phyloP scores from a whole-genome alignment of 2,797 vertebrate genomes.

The Neopelma chrysocephalum region DNA sequence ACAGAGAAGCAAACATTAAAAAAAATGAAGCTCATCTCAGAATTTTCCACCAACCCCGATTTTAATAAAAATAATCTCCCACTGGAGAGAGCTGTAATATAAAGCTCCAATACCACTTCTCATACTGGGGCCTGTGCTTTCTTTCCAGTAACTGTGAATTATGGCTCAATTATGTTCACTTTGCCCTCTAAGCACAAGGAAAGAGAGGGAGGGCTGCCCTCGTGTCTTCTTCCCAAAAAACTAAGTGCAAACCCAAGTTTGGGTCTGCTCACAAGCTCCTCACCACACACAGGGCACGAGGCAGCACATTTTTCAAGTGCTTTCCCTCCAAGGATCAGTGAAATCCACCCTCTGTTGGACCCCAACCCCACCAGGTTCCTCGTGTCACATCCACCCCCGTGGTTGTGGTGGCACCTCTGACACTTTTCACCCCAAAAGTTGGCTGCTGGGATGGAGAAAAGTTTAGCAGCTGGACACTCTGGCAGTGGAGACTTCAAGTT shows the following conservation, averaged over 20 bases:
- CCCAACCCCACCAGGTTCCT: not conserved
- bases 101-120: not conserved
- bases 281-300: not conserved
- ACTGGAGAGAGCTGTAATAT: slow-evolving; percentile 9
- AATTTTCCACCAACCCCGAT: slow-evolving; percentile 36
- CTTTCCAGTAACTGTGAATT: slow-evolving; percentile 25
- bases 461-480: not conserved
- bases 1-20: not conserved
- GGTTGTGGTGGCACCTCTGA: not conserved
- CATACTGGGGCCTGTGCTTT: not conserved
- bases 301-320: accelerated
- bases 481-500: not conserved
- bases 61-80: slow-evolving; percentile 55
- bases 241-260: not conserved
- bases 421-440: not conserved
- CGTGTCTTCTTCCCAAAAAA: not conserved
- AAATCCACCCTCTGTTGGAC: not conserved
- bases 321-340: not conserved
- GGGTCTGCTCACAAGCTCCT: not conserved
- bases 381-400: accelerated
- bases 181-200: slow-evolving; percentile 2
- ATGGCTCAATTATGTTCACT: slow-evolving; percentile 43
- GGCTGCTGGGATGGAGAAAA: accelerated
- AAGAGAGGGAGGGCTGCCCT: not conserved
- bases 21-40: slow-evolving; percentile 23